Percentiles rank a stretch among this genome's conserved stretches.
Evolutionary conservation across 2,797 vertebrate genomes (phyloP).

Genomic region (Cuculus canorus): DNA sequence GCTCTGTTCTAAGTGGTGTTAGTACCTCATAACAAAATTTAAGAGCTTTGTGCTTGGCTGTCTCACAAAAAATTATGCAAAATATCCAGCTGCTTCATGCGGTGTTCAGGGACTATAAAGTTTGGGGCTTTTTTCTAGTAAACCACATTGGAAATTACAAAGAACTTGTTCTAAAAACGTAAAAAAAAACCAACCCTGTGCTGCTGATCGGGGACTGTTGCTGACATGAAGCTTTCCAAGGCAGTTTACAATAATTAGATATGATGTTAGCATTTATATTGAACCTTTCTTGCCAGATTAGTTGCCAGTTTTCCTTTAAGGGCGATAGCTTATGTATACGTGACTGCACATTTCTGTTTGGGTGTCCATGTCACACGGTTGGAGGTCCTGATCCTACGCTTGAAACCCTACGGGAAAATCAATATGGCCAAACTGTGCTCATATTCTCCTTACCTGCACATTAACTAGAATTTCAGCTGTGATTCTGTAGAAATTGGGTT

Average conservation of each 20-base stretch:
- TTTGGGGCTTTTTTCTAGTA: not conserved
- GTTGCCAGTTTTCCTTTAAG: not conserved
- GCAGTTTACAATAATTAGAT: not conserved
- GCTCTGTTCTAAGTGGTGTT: not conserved
- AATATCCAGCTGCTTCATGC: slow-evolving; percentile 22
- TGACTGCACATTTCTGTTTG: not conserved
- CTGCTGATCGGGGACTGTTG: not conserved
- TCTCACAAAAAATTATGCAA: slow-evolving; percentile 28
- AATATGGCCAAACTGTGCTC: not conserved
- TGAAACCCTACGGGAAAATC: not conserved
- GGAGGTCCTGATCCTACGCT: not conserved
- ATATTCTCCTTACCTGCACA: not conserved
- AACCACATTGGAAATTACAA: not conserved
- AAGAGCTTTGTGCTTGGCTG: not conserved
- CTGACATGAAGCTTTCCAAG: not conserved
- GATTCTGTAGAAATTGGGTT: not conserved
- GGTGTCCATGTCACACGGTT: accelerated
- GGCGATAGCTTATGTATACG: accelerated
- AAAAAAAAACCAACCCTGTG: accelerated
- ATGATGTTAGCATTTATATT: not conserved
- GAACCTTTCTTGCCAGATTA: not conserved
- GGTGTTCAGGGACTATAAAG: not conserved
- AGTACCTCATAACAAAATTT: not conserved
- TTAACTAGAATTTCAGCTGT: not conserved
- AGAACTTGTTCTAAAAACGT: not conserved